Percentiles rank a stretch among this genome's conserved stretches.
These are phyloP conservation scores for Hydraecia micacea DNA, from an alignment of 2,888 invertebrate species.

Conservation along the genomic window DNA sequence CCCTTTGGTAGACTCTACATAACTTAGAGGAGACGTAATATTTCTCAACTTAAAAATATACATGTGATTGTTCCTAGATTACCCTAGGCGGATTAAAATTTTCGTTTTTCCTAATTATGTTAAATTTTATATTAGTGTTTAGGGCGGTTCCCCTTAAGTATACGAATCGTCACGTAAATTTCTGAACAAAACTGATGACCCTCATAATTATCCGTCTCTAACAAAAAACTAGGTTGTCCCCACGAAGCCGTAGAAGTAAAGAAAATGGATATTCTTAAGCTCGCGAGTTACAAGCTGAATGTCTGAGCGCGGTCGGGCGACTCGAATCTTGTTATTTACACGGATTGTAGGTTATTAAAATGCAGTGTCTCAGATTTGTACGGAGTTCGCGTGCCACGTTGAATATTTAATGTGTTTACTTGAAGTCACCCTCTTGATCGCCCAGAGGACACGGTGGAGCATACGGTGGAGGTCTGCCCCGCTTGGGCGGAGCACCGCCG, in stretches of 20 bases:
- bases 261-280: slow-evolving; percentile 59
- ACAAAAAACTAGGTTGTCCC: slow-evolving; percentile 56
- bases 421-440: neutral
- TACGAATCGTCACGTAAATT: neutral
- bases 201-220: slow-evolving; percentile 2
- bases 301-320: slow-evolving; percentile 48
- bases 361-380: slow-evolving; percentile 29
- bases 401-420: slow-evolving; percentile 44
- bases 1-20: too few species aligned
- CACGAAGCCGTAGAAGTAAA: slow-evolving; percentile 54
- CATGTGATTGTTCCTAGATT: too few species aligned
- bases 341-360: slow-evolving; percentile 51
- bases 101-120: too few species aligned
- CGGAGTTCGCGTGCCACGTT: slow-evolving; percentile 2
- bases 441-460: too few species aligned
- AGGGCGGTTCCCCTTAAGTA: too few species aligned
- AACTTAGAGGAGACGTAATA: neutral
- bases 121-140: too few species aligned
- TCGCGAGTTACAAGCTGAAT: slow-evolving; percentile 26
- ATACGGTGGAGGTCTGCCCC: too few species aligned
- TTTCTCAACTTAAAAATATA: neutral
- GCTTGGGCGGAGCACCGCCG: too few species aligned
- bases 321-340: slow-evolving; percentile 58
- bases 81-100: too few species aligned
- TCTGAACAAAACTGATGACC: slow-evolving; percentile 1